phyloP scores from a whole-genome alignment of 2,797 vertebrate species.

The Lophius americanus region DNA sequence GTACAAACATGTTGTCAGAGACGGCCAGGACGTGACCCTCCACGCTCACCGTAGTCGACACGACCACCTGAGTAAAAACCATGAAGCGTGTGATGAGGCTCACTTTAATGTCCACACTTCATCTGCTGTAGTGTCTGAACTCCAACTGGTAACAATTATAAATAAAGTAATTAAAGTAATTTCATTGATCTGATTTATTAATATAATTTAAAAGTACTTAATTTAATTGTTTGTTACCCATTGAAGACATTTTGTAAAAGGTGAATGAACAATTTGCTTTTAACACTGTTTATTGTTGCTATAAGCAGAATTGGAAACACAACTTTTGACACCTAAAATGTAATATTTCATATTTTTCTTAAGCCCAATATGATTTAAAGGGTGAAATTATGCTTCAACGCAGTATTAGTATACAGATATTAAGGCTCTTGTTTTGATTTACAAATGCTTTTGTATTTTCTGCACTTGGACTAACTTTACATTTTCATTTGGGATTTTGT shows the following conservation, averaged over 20 bases:
- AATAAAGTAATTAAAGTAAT: too few relatives aligned
- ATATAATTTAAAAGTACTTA: too few relatives aligned
- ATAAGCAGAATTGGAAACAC: not conserved
- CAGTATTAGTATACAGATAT: not conserved
- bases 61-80: slow-evolving; percentile 86
- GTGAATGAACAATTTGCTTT: too few relatives aligned
- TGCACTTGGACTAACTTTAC: not conserved
- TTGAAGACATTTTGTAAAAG: too few relatives aligned
- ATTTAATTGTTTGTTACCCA: too few relatives aligned
- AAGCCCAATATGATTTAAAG: not conserved
- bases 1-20: slow-evolving; percentile 98
- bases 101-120: not conserved
- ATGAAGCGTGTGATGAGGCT: not conserved
- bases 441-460: too few relatives aligned
- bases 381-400: not conserved
- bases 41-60: slow-evolving; percentile 95
- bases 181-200: too few relatives aligned
- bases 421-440: not conserved
- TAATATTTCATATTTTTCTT: not conserved
- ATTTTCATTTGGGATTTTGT: not conserved
- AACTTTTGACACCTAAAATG: not conserved
- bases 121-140: not conserved
- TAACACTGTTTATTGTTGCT: too few relatives aligned
- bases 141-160: not conserved
- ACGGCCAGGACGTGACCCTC: slow-evolving; percentile 96